Conservation (phyloP, 2,113 vertebrate genomes). For the Euleptes europaea region DNA sequence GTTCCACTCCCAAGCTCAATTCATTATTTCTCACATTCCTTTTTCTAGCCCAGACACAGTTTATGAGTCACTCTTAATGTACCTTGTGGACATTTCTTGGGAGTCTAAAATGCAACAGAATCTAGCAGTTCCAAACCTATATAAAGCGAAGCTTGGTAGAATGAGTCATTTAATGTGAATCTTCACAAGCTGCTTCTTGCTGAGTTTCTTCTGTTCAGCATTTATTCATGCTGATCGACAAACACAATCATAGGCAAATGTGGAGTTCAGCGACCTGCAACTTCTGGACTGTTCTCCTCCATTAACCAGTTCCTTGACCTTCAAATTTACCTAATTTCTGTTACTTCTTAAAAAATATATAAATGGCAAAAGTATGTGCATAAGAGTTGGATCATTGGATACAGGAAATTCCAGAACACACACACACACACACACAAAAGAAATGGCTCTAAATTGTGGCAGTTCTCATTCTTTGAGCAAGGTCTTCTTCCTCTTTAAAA, state of each 20-base stretch:
- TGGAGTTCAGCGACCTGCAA: neutral
- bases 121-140: neutral
- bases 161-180: neutral
- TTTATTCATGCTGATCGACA: neutral
- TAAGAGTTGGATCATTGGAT: neutral
- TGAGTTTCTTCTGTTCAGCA: neutral
- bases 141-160: neutral
- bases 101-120: neutral
- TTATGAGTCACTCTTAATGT: neutral
- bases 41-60: neutral
- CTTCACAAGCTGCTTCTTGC: neutral
- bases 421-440: neutral
- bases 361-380: neutral
- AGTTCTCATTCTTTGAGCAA: neutral
- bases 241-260: neutral
- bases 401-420: neutral
- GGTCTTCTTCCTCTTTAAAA: neutral
- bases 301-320: neutral
- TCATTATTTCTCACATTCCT: neutral
- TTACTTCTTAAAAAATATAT: neutral
- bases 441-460: neutral
- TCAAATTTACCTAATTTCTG: slow-evolving; percentile 18
- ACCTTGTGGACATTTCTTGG: neutral
- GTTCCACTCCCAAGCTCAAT: neutral
- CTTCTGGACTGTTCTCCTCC: neutral